Conservation (phyloP, 2,113 vertebrate species). For the Nymphicus hollandicus region DNA sequence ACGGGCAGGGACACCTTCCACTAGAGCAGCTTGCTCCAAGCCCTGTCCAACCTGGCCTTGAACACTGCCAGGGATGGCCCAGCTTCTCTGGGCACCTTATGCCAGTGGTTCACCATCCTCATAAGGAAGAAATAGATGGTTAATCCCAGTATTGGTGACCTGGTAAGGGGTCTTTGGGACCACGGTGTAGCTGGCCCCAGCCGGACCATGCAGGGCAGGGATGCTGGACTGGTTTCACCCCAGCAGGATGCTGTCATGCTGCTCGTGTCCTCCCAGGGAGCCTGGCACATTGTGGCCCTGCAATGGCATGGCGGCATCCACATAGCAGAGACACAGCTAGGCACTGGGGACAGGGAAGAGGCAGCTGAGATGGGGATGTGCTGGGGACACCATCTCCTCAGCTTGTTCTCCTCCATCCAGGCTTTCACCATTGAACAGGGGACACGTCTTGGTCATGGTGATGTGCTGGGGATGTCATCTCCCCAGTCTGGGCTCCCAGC, state of each 20-base stretch:
- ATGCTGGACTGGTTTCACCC: background rate
- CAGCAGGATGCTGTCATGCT: background rate
- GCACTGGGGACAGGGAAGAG: background rate
- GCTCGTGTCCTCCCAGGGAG: background rate
- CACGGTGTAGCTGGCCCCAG: fast-evolving
- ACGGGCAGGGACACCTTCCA: background rate
- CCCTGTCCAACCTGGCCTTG: no score
- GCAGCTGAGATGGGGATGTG: background rate
- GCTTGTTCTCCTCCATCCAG: background rate
- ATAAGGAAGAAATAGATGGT: background rate
- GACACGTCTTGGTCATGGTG: background rate
- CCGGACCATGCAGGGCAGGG: background rate
- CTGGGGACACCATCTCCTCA: background rate
- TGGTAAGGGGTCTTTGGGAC: background rate
- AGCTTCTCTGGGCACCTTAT: background rate
- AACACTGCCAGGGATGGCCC: background rate
- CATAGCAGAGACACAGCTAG: fast-evolving
- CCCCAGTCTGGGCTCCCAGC: background rate
- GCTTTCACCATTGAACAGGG: background rate
- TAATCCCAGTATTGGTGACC: background rate
- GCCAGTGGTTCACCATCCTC: background rate
- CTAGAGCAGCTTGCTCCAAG: background rate
- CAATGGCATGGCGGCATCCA: fast-evolving
- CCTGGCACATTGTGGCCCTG: background rate
- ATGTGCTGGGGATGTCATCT: background rate